Base-by-base conservation (phyloP, 2,888 invertebrate genomes). In the Dusona sp. region DNA sequence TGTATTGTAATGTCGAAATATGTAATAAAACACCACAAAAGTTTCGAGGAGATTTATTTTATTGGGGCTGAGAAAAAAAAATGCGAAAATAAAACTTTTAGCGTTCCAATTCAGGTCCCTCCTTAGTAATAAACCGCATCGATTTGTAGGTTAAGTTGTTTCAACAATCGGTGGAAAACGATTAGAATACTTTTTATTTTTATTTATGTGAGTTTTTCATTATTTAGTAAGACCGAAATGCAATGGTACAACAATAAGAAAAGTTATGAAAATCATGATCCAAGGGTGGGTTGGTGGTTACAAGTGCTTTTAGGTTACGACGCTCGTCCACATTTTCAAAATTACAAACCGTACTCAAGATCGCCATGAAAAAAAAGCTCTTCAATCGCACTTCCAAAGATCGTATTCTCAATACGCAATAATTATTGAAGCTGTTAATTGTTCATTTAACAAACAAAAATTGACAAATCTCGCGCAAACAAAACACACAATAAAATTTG, bases 291-390 rank as follows among this genome's bases (percentile, higher is more conserved):
- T 22, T 13, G 8, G 22, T 8, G 19, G 67, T 65, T 36, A 48
- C 33, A 19, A 4, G n/a, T 22, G n/a, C 25, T 25, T n/a, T 22
- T 65, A 77, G 77, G 77, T 77, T 77, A 77, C 51, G 36, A 67
- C 29, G 19, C 3, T 61, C 3, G 25, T 65, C 51, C 73, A 67
- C 65, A 77, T 79, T 79, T 79, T 38, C 67, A 22, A 74, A 9
- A 29, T 68, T 29, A n/a, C 3, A 51, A 22, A 57, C 22, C 64
- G 45, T 33, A n/a, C 22, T 64, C 29, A n/a, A 45, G 45, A 25
- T 13, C 42, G 73, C 67, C 54, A 74, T 74, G 33, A 38, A 19
- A 68, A 57, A 51, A 29, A 16, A 1, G 25, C 11, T 19, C 16
- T 57, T 29, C 51, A 42, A 57, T 45, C 25, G 67, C 22, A 45